phyloP scores from a whole-genome alignment of 2,113 vertebrate species.

The Dromiciops gliroides region DNA sequence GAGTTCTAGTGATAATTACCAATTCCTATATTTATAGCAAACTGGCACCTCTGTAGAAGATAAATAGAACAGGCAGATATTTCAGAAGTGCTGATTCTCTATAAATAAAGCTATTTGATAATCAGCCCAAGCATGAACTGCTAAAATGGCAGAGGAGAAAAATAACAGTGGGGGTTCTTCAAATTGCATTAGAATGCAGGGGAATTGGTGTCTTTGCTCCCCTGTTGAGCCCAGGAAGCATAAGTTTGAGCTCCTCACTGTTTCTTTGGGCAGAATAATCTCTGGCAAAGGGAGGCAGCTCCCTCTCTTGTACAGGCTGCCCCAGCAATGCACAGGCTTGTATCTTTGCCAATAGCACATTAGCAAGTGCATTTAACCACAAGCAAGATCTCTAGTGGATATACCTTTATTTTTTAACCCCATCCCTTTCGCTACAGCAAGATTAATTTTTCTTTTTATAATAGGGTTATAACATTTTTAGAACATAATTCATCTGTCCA shows the following conservation, averaged over 20 bases:
- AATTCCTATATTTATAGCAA: conserved; percentile 1
- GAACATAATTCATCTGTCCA: background rate
- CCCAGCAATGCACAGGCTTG: background rate
- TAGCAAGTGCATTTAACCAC: background rate
- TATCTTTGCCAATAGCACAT: background rate
- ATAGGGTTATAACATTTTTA: background rate
- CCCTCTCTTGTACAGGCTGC: background rate
- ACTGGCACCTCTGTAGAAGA: background rate
- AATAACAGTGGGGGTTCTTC: background rate
- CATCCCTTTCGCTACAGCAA: background rate
- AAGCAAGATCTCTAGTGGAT: background rate
- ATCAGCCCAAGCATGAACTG: background rate
- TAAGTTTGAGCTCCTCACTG: background rate
- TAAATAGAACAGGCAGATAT: background rate
- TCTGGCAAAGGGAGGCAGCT: background rate
- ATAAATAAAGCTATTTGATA: background rate
- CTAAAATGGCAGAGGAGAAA: background rate
- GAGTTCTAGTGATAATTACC: conserved; percentile 1
- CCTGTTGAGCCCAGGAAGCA: background rate
- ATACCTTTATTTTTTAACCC: background rate
- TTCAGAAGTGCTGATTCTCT: conserved; percentile 3
- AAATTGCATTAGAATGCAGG: background rate
- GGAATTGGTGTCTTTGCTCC: background rate
- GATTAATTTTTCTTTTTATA: background rate
- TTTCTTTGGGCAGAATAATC: background rate